Percentiles rank a stretch among this genome's conserved stretches.
Evolutionary conservation across 2,113 vertebrate genomes (phyloP).

Genomic region (Galeopterus variegatus): DNA sequence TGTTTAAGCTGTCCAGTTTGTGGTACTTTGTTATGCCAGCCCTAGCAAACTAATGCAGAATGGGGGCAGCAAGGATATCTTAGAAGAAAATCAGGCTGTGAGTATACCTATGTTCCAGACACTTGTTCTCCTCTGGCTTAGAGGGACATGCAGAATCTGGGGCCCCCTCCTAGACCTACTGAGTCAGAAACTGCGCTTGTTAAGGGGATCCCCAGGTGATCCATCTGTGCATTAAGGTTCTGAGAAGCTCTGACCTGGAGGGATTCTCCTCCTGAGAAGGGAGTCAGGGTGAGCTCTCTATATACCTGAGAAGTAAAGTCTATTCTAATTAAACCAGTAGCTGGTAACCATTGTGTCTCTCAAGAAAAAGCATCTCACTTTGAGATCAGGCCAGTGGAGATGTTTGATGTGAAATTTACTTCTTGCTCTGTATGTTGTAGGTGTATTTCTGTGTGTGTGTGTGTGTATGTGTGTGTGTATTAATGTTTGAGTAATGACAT

Average conservation of each 20-base stretch:
- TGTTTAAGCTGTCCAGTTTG: not conserved
- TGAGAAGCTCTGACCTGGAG: not conserved
- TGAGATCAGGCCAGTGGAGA: not conserved
- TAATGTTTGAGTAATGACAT: not conserved
- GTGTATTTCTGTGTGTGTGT: not conserved
- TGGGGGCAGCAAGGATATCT: not conserved
- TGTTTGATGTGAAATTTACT: not conserved
- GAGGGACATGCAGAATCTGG: not conserved
- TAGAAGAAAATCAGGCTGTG: not conserved
- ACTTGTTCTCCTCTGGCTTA: not conserved
- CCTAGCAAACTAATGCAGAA: not conserved
- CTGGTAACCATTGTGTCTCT: not conserved
- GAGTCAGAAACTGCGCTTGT: not conserved
- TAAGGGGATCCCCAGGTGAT: not conserved
- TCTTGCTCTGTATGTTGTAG: not conserved
- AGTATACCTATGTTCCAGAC: not conserved
- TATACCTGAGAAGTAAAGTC: not conserved
- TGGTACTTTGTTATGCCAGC: not conserved
- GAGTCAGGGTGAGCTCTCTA: not conserved
- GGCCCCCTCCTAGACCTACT: not conserved
- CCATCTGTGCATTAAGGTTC: no score
- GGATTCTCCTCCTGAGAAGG: not conserved
- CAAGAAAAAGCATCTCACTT: not conserved
- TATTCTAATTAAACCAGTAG: not conserved
- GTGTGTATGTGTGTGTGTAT: not conserved